Evolutionary conservation across 1,140 invertebrate genomes (phyloP), one percentile per base, ranked within the genome.

Genomic region (Drosophila rufa): DNA sequence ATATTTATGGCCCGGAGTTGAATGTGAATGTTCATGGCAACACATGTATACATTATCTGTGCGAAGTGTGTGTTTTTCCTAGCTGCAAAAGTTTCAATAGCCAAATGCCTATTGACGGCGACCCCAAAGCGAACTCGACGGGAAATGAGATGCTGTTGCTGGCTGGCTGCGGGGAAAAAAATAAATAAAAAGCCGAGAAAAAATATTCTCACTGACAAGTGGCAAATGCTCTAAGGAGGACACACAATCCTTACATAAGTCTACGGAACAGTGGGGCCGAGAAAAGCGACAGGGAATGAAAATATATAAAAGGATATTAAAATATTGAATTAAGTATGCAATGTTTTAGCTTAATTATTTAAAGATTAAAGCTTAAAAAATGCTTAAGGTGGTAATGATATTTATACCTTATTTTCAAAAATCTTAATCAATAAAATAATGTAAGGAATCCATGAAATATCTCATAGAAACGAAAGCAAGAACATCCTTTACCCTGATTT

Each of bases 61-160:
- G 78, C 15, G 25, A 12, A 53, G 53, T 27, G n/a, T 58, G 59
- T 30, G 43, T 61, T 1, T 46, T 51, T 56, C 15, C 64, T 40
- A 42, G 66, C 48, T 50, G 67, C 22, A 73, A 66, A 76, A 73
- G 67, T 87, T 83, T 66, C 84, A 80, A 82, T 86, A 89, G 84
- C 84, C 84, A 87, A 89, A 75, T 87, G 77, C 79, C 84, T 89
- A 83, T 89, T 87, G 83, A 89, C 77, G 84, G 68, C 61, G 65
- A 42, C 75, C 80, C 71, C 70, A 81, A 84, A 50, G 77, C 57
- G 70, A 82, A 73, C 76, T 68, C 69, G 80, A 80, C 84, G 79
- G 80, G 74, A 87, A 84, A 89, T 80, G 75, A 83, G 84, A 84
- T 79, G 77, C 82, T 71, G 53, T 19, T 55, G 19, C 11, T 53